Evolutionary conservation across 2,797 vertebrate genomes (phyloP), one percentile per base, ranked within the genome.

Genomic region (Chelidonichthys spinosus): DNA sequence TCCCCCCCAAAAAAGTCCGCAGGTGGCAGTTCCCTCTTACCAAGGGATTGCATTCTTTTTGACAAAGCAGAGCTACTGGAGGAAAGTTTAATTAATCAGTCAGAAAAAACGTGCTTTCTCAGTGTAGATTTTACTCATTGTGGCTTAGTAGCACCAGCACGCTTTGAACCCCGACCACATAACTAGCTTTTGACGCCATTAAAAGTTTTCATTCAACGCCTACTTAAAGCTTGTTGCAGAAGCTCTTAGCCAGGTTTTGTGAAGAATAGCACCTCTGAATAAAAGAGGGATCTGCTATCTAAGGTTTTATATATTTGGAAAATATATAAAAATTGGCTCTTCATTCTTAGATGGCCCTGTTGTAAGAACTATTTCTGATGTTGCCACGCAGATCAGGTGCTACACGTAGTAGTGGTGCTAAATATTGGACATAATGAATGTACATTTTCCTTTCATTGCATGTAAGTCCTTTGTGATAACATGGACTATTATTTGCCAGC

Each of bases 1-100:
- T 85, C 83, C 76, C 76, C 40, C 47, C n/a, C 0, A 50, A 44
- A 80, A 78, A 87, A 81, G 76, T 82, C 87, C 79, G 75, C 78
- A 81, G 81, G 76, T 85, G 89, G 79, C 85, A 86, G 76, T 50
- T 89, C 62, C 69, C 65, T 67, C 74, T 72, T 69, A 63, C 58
- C 39, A 32, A 69, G 77, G 64, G 64, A 64, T 70, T 66, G 44
- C 43, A 87, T 85, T 87, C 78, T 81, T 79, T 61, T 70, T 72
- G 82, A 78, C 73, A 84, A 81, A 90, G 79, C 69, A 65, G 67
- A 0, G 53, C 52, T 11, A 32, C 18, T 25, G 59, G 25, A 40
- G 40, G 44, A 55, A 46, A 75, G 74, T 25, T 25, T 2, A 25
- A 25, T 25, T 25, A 55, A 76, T 40, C 44, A 73, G 64, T 49